These are phyloP conservation scores for Alces alces DNA, from an alignment of 2,113 vertebrate genomes.

Conservation along the genomic window DNA sequence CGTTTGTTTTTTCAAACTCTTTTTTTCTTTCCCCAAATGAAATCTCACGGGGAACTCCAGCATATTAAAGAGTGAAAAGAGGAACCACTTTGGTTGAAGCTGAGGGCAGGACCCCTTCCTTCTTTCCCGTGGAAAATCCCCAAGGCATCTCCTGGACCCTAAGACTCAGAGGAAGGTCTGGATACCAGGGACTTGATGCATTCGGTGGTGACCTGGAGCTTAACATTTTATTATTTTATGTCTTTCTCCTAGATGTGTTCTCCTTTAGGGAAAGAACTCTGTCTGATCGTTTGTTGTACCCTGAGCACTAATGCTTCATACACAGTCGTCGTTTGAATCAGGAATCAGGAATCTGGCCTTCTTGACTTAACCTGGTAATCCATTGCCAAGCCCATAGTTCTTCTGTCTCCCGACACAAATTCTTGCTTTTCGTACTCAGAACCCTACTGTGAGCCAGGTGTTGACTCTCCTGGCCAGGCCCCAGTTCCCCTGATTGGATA, in stretches of 20 bases:
- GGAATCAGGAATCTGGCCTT: background rate
- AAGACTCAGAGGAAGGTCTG: background rate
- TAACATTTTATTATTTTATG: background rate
- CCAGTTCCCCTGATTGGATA: rapidly evolving
- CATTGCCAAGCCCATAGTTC: rapidly evolving
- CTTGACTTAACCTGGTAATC: background rate
- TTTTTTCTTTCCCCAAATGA: background rate
- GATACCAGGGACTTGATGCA: background rate
- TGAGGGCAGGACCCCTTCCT: too few species aligned
- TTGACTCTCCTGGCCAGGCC: background rate
- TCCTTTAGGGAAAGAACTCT: background rate
- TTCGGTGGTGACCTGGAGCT: background rate
- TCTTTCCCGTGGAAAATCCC: background rate
- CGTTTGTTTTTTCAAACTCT: background rate
- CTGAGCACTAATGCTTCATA: background rate
- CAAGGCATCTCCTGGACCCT: background rate
- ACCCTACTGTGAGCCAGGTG: rapidly evolving
- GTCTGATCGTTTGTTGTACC: background rate
- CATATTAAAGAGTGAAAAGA: background rate
- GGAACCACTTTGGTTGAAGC: too few species aligned
- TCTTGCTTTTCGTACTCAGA: background rate
- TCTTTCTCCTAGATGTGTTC: background rate
- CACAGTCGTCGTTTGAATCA: rapidly evolving
- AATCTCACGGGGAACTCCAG: background rate
- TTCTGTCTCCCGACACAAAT: background rate